phyloP scores from a whole-genome alignment of 2,888 invertebrate species.

The Liposcelis brunnea region DNA sequence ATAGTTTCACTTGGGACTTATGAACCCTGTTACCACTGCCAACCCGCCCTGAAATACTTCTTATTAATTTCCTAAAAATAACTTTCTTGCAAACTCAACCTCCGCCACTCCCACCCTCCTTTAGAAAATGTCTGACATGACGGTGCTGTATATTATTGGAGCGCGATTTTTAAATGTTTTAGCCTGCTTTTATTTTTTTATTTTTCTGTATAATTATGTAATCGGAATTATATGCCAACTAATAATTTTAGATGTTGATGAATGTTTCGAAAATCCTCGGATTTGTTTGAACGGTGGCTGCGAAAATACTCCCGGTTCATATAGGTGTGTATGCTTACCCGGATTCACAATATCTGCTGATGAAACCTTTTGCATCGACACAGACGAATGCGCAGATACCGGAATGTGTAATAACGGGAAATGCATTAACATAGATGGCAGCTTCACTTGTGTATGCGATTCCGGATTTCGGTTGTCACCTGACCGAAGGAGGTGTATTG shows the following conservation, averaged over 20 bases:
- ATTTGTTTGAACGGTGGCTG: constrained; percentile 65
- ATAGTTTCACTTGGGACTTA: no score
- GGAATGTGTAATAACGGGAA: constrained; percentile 43
- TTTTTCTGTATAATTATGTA: constrained; percentile 10
- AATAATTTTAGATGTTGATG: constrained; percentile 36
- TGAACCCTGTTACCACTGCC: no score
- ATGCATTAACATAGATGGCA: constrained; percentile 53
- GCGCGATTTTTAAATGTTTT: no score
- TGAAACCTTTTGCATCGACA: constrained; percentile 44
- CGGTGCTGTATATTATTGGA: no score
- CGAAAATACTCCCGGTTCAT: constrained; percentile 62
- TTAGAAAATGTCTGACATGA: no score
- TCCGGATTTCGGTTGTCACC: constrained; percentile 43
- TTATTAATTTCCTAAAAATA: no score
- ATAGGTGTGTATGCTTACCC: constrained; percentile 59
- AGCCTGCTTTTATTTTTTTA: not conserved
- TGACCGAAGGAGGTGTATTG: constrained; percentile 44
- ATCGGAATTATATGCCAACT: not conserved
- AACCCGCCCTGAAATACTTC: no score
- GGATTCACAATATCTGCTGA: constrained; percentile 59
- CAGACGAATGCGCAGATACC: constrained; percentile 39
- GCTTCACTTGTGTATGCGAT: constrained; percentile 48
- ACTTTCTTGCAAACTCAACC: no score
- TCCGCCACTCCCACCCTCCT: no score
- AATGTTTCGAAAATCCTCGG: constrained; percentile 51